Evolutionary conservation across 2,888 invertebrate species (phyloP).

Genomic region (Tetanocera ferruginea): DNA sequence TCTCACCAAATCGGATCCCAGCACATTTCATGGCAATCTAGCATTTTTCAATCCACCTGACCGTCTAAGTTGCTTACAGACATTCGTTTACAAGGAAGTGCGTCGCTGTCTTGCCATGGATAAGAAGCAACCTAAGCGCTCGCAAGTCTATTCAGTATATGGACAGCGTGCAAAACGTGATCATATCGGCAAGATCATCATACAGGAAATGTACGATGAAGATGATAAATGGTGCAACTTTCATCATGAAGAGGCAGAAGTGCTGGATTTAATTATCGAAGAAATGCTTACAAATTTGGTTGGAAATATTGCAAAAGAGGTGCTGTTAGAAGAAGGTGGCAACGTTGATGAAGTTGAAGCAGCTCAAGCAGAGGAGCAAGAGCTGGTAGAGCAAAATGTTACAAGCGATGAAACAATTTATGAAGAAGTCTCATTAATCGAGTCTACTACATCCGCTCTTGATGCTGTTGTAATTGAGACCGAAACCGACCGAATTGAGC

Average conservation of each 20-base stretch:
- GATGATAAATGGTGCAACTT: slow-evolving; percentile 82
- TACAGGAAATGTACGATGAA: slow-evolving; percentile 79
- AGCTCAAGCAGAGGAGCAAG: neutral
- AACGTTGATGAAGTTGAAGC: slow-evolving; percentile 24
- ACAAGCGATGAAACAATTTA: slow-evolving; percentile 32
- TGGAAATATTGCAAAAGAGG: slow-evolving; percentile 62
- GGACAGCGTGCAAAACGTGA: slow-evolving; percentile 78
- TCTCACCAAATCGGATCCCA: slow-evolving; percentile 54
- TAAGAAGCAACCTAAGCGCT: slow-evolving; percentile 70
- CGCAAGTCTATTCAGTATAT: slow-evolving; percentile 55
- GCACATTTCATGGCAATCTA: slow-evolving; percentile 67
- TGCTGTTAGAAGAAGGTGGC: slow-evolving; percentile 50
- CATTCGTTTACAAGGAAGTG: slow-evolving; percentile 72
- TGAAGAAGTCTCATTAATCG: slow-evolving; percentile 23
- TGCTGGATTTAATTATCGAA: slow-evolving; percentile 75
- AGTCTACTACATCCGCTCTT: neutral
- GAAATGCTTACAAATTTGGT: slow-evolving; percentile 73
- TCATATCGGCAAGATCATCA: slow-evolving; percentile 79
- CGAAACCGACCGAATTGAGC: neutral
- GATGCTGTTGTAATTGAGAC: neutral
- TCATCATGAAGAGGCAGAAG: slow-evolving; percentile 78
- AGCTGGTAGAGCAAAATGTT: slow-evolving; percentile 3
- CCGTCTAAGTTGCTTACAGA: slow-evolving; percentile 71
- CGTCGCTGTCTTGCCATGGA: slow-evolving; percentile 71
- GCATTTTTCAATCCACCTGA: slow-evolving; percentile 69